Base-by-base conservation (phyloP, 2,888 invertebrate species). In the Agrotis puta region DNA sequence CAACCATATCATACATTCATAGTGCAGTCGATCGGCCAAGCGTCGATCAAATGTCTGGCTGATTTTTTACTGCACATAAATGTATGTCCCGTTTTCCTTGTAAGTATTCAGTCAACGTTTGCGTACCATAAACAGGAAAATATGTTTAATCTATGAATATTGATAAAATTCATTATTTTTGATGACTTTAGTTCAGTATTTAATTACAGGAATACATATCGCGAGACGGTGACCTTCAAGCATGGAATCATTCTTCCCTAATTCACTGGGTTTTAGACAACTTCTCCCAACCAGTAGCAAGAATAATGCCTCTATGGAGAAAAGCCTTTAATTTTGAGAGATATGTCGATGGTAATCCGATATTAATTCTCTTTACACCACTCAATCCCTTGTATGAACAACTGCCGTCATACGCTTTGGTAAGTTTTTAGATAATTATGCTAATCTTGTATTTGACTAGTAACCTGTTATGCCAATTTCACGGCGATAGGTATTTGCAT, bases 321-420 rank as follows among this genome's bases (percentile, higher is more conserved):
- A 98, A 98, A 92, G 97, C 97, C 16, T 95, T 96, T 47, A 96
- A 96, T 24, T 95, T 98, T 61, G 97, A 98, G n/a, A 96, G 96
- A 82, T 97, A 97, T 88, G 94, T 98, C 14, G 97, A 97, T 82
- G 96, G 97, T 50, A 97, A 97, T 66, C 98, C 98, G 3, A 97
- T 97, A 56, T 92, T 98, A 51, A 96, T 98, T 81, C 92, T 98
- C 68, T 98, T 98, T 87, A 98, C 98, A 1, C 98, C 98, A 11
- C 95, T 97, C 73, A 98, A 98, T 92, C 97, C 98, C n/a, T 93
- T 98, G 53, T 96, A 97, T 87, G 92, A 95, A 65, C 95, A 97
- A 81, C 96, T 97, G 85, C 97, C 98, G 62, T 97, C 97, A 85
- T 98, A 97, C 90, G 96, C 97, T 84, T 94, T 98, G 97, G 98